Base-by-base conservation (phyloP, 2,797 vertebrate genomes). In the Dendrocincla tyrannina region DNA sequence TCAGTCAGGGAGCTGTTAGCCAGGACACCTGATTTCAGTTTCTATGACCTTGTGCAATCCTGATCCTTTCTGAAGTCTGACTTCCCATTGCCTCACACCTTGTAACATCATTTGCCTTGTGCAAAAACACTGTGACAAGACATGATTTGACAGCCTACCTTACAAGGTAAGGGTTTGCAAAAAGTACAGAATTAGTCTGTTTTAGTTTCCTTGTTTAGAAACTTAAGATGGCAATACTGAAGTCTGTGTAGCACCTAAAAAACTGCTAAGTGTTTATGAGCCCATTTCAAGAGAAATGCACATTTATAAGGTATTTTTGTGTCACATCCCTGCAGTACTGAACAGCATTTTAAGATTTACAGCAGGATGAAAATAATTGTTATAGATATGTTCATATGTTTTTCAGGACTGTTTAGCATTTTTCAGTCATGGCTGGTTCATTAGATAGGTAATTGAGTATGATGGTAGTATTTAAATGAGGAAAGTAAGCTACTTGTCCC, bases 1-100 rank as follows among this genome's bases (percentile, higher is more conserved):
- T 93, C 2, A 10, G 73, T 89, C 39, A 78, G 76, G 53, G 41
- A 88, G 47, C 44, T 93, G 62, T 94, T 90, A 81, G 35, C 58
- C 42, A 75, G 53, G 47, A 93, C n/a, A 79, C 47, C 66, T 93
- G 52, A 73, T 55, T 86, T 93, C 55, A 78, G 23, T 91, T 93
- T 81, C 58, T 67, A 1, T 79, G 88, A 94, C 92, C 85, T 84
- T 96, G 73, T 44, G 63, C 55, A 88, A 58, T 27, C 35, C 60
- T 66, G 58, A 76, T 46, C 46, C 60, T 91, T 46, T 83, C 66
- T 77, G 82, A 75, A 88, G 53, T n/a, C 82, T 76, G 76, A 55
- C n/a, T 88, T 88, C 59, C 28, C 41, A 16, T 84, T 88, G 50
- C 60, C 72, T 87, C 5, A 7, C 35, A 68, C 74, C 72, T 44